Base-by-base conservation (phyloP, 2,797 vertebrate genomes). In the Distichodus sexfasciatus region DNA sequence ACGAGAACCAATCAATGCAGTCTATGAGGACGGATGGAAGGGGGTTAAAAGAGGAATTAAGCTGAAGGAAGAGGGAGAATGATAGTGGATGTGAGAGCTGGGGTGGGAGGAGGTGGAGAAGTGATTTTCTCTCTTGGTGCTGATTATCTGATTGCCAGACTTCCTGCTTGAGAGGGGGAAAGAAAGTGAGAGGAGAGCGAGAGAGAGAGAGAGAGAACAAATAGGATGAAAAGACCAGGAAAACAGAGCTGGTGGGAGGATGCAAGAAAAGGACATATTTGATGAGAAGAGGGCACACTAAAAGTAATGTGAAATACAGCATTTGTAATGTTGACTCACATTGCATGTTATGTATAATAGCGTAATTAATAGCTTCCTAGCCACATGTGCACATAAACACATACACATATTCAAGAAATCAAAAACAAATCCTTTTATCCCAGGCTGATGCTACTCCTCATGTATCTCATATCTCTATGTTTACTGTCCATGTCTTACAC, bases 221-320 rank as follows among this genome's bases (percentile, higher is more conserved):
- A n/a, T n/a, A n/a, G n/a, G n/a, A n/a, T n/a, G n/a, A 35, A 14
- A 36, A 35, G 59, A 64, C 31, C 51, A 15, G 14, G 9, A 29
- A 55, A 41, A 50, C 19, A 12, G 48, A 55, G 55, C 33, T 23
- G 26, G 57, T 19, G 8, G 33, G 41, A 2, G 10, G 26, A 44
- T 23, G 15, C 46, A 44, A 15, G 48, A 31, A 29, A 53, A 33
- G 47, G 12, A 14, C 76, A 54, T 77, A 75, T 79, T 69, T 79
- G 76, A 76, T 73, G 60, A 63, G 31, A 57, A 72, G 48, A 44
- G 38, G 63, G 66, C n/a, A n/a, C n/a, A n/a, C n/a, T n/a, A n/a
- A n/a, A n/a, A n/a, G n/a, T n/a, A n/a, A n/a, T n/a, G n/a, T n/a
- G n/a, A n/a, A n/a, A n/a, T n/a, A n/a, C n/a, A n/a, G n/a, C n/a